Conservation (phyloP, 92 coral and sea anemone species). For the Desmophyllum pertusum region DNA sequence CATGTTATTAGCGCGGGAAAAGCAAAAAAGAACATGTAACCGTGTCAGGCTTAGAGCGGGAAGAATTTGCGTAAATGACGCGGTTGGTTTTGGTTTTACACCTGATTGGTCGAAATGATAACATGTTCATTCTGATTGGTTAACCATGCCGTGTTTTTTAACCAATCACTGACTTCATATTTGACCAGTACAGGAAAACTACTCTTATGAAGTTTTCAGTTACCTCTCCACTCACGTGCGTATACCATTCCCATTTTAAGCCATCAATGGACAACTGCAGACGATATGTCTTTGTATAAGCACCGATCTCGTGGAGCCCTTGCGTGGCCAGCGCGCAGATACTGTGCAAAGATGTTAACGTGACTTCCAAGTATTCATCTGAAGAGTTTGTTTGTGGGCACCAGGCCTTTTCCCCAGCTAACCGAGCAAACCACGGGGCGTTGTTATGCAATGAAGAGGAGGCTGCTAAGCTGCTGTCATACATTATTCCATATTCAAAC, state of each 20-base stretch:
- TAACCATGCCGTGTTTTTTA: too few species aligned
- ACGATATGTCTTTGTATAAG: constrained; percentile 23
- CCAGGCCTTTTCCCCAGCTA: constrained; percentile 35
- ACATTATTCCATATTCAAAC: constrained; percentile 13
- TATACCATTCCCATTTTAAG: constrained; percentile 36
- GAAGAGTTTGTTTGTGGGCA: constrained; percentile 26
- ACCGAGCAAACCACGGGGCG: constrained; percentile 7
- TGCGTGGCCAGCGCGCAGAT: constrained; percentile 37
- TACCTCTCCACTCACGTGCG: constrained; percentile 19
- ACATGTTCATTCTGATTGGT: too few species aligned
- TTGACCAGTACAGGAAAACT: too few species aligned
- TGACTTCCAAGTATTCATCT: constrained; percentile 12
- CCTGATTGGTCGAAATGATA: too few species aligned
- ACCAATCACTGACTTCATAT: too few species aligned
- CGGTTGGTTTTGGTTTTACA: too few species aligned
- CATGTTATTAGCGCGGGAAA: too few species aligned
- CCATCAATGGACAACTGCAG: constrained; percentile 36
- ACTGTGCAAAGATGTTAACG: background rate
- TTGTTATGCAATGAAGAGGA: background rate
- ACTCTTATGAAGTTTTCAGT: background rate
- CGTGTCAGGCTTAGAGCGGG: too few species aligned
- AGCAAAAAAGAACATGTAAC: too few species aligned
- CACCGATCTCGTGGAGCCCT: constrained; percentile 5
- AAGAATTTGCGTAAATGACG: too few species aligned
- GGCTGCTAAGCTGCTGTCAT: background rate